Percentiles rank a stretch among this genome's conserved stretches.
Evolutionary conservation across 2,888 invertebrate genomes (phyloP).

Genomic region (Pterobdella sp.): DNA sequence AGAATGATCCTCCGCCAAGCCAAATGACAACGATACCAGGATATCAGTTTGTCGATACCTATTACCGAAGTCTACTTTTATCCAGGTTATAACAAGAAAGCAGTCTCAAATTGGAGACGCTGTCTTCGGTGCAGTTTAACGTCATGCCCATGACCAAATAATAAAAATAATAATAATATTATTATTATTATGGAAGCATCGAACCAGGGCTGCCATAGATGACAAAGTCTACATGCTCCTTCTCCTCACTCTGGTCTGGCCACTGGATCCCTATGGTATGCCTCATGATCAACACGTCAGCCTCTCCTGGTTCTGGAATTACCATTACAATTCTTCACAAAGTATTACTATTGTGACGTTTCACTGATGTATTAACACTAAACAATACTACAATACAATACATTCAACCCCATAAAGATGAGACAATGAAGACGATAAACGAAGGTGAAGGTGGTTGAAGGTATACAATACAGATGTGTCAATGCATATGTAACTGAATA

Average conservation of each 20-base stretch:
- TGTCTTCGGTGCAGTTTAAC: too few relatives aligned
- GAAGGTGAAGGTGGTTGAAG: neutral
- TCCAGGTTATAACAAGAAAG: too few relatives aligned
- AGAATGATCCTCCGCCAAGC: too few relatives aligned
- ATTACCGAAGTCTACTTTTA: too few relatives aligned
- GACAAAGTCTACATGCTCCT: conserved; percentile 69
- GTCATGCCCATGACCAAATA: too few relatives aligned
- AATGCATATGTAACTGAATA: neutral
- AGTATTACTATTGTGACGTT: conserved; percentile 4
- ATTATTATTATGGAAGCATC: neutral
- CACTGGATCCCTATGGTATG: conserved; percentile 87
- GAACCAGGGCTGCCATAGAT: conserved; percentile 68
- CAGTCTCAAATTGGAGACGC: too few relatives aligned
- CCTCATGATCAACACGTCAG: conserved; percentile 85
- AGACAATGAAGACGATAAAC: conserved; percentile 55
- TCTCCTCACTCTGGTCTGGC: conserved; percentile 71
- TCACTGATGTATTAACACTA: too few relatives aligned
- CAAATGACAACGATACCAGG: too few relatives aligned
- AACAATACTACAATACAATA: too few relatives aligned
- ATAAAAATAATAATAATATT: neutral
- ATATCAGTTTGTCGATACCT: too few relatives aligned
- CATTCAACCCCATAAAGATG: too few relatives aligned
- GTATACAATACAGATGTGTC: neutral
- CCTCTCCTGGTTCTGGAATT: conserved; percentile 57
- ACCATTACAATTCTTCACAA: neutral